Evolutionary conservation across 2,888 invertebrate species (phyloP), one percentile per base, ranked within the genome.

Genomic region (Villa cingulata): DNA sequence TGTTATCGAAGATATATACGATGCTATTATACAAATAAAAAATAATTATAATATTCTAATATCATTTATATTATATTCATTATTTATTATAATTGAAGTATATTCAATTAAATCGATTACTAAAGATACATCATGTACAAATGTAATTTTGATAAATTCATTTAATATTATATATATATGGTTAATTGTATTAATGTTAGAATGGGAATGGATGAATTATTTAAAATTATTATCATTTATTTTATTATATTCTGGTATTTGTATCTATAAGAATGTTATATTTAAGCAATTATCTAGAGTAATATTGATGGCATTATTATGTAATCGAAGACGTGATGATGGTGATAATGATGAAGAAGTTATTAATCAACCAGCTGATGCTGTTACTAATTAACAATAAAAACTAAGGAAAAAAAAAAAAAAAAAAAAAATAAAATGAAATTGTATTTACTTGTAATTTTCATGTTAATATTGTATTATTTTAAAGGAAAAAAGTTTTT

Each of bases 61-160:
- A 45, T 82, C 86, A 15, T 71, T 86, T 45, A 55, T 75, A 46
- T 81, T 84, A 76, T 72, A 72, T 62, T 73, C 86, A 19, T 60
- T 89, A 20, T 90, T 90, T 44, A 92, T 94, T 55, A 89, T 94
- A 0, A 86, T 92, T 70, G 94, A 94, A 73, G 92, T 90, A 66
- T 94, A 87, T 66, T 82, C 89, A 53, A 91, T 91, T 12, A 81
- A 94, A 53, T 86, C 86, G 61, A 86, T 96, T 4, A 90, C 92
- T 0, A 95, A 94, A 70, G 89, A 92, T 66, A 77, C 92, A 59
- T 92, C 88, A 2, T 92, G 95, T 2, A 91, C 90, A 0, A 88
- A 89, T 3, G 74, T 92, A 53, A 86, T 91, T 83, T 84, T 94
- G 14, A 72, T 92, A 41, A 92, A 94, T 64, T 86, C 85, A 45